These are phyloP conservation scores for Tetraneura akinire DNA, from an alignment of 1,140 invertebrate species.

Conservation along the genomic window DNA sequence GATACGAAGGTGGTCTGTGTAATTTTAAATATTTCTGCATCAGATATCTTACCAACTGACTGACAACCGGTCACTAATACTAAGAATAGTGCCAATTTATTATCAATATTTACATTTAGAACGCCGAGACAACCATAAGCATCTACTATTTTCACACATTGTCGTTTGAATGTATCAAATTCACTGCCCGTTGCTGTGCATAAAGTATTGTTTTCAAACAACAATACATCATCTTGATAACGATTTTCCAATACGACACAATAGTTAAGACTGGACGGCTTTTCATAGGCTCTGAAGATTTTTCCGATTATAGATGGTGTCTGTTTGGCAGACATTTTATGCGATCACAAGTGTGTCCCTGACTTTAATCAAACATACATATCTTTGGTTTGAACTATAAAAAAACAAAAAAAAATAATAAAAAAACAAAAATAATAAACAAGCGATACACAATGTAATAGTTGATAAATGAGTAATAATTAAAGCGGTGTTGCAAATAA, in stretches of 20 bases:
- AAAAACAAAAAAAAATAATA: constrained; percentile 10
- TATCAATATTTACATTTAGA: constrained; percentile 81
- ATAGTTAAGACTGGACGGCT: constrained; percentile 68
- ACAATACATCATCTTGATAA: constrained; percentile 79
- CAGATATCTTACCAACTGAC: constrained; percentile 90
- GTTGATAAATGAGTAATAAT: no score
- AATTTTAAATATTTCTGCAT: constrained; percentile 91
- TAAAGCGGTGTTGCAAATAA: no score
- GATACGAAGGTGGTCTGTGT: constrained; percentile 89
- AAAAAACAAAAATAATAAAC: not conserved
- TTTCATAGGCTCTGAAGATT: constrained; percentile 86
- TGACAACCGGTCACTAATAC: constrained; percentile 93
- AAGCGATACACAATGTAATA: constrained; percentile 26
- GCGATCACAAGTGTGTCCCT: not conserved
- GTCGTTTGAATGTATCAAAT: constrained; percentile 81
- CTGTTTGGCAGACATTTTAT: constrained; percentile 37
- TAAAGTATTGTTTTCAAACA: constrained; percentile 89
- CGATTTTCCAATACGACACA: constrained; percentile 86
- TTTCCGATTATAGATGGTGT: constrained; percentile 74
- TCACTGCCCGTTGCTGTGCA: constrained; percentile 80
- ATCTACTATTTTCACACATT: constrained; percentile 86
- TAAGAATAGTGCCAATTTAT: constrained; percentile 80
- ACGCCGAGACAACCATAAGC: constrained; percentile 92
- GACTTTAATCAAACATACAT: constrained; percentile 40
- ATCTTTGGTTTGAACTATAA: constrained; percentile 25